Evolutionary conservation across 2,888 invertebrate genomes (phyloP), one percentile per base, ranked within the genome.

Genomic region (Plusia festucae): DNA sequence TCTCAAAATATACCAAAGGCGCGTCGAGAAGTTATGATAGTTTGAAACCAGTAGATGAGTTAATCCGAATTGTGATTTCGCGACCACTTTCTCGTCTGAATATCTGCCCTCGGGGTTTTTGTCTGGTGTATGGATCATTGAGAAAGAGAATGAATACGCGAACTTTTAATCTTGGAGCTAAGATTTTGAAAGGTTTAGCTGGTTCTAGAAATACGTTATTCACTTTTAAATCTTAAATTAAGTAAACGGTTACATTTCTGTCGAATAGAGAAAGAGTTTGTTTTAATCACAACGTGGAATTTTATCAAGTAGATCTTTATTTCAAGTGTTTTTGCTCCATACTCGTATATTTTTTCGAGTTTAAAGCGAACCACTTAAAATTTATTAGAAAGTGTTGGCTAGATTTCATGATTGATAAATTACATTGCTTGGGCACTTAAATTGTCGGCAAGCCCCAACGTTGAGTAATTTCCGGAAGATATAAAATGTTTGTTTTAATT

Each of bases 1-100:
- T 68, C 54, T 71, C 64, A 68, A 68, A 75, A 71, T 69, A 79
- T 73, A 61, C 44, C 60, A 62, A 44, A 15, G 27, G 49, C 34
- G 20, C 56, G 51, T 7, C n/a, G 18, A 55, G 46, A 20, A 49
- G 40, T 55, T 60, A 52, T 58, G 27, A 56, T 30, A 51, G 56
- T 20, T 22, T 57, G 57, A 57, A 73, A 53, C 46, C 3, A 52
- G 22, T 56, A 57, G 27, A 52, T 4, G 57, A 11, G 46, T 49
- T 49, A 49, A 49, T 49, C 9, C 46, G 20, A 49, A 11, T 49
- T 20, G 20, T 49, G 18, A 49, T 20, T 49, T 20, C 4, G 46
- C 18, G 46, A 49, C 20, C 20, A 18, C 18, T 20, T 49, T 20
- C 18, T 49, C 11, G 18, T 49, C 18, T 49, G 40, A 16, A 4